A percentile compares a stretch with the other conserved stretches of the same genome.
Evolutionary conservation across 2,113 vertebrate species (phyloP).

Genomic region (Colistium nudipinnis): DNA sequence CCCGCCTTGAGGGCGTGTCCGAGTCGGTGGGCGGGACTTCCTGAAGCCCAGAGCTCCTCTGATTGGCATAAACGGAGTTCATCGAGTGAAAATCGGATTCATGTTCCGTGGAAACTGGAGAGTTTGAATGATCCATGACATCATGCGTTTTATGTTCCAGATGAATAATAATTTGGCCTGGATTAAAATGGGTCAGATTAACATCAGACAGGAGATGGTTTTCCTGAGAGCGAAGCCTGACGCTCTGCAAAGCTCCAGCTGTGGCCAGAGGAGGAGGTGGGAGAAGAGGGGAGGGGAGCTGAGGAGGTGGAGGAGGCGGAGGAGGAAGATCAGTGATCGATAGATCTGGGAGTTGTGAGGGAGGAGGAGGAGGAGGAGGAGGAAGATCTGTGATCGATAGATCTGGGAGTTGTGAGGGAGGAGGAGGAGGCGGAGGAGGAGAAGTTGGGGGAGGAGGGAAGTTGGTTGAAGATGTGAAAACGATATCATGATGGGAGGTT

Average conservation of each 20-base stretch:
- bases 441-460: constrained; percentile 12
- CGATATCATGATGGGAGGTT: constrained; percentile 13
- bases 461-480: not conserved
- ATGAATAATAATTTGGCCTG: no score
- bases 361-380: not conserved
- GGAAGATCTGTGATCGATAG: constrained; percentile 14
- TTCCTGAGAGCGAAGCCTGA: constrained; percentile 84
- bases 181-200: not conserved
- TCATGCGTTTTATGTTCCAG: not conserved
- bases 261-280: constrained; percentile 84
- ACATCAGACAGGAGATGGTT: not conserved
- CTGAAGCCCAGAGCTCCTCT: not conserved
- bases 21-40: not conserved
- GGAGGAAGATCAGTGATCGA: constrained; percentile 23
- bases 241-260: constrained; percentile 84
- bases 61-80: no score
- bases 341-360: constrained; percentile 20
- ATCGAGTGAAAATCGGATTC: no score
- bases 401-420: constrained; percentile 15
- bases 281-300: constrained; percentile 2
- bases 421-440: not conserved
- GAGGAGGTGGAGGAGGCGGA: constrained; percentile 22
- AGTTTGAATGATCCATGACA: not conserved
- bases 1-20: not conserved
- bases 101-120: no score